Evolutionary conservation across 1,140 invertebrate genomes (phyloP).

Genomic region (Drosophila santomea): DNA sequence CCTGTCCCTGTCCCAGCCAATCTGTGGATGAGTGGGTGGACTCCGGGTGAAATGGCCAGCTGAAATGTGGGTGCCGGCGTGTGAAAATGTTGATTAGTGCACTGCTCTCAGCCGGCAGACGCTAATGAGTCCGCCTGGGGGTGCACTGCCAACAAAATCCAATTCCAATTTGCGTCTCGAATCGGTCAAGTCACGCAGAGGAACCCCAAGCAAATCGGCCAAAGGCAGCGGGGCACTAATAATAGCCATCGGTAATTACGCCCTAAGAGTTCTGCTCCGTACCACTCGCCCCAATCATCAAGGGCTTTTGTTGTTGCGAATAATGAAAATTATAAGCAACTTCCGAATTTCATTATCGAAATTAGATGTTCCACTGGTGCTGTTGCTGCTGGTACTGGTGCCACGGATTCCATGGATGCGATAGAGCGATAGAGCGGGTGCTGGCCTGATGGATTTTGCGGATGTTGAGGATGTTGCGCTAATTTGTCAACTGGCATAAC

Average conservation of each 20-base stretch:
- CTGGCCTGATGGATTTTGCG: conserved; percentile 62
- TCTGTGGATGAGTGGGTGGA: not conserved
- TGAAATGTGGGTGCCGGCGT: conserved; percentile 36
- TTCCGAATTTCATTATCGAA: conserved; percentile 83
- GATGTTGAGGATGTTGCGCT: conserved; percentile 76
- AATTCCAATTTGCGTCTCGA: conserved; percentile 67
- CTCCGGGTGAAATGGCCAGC: not conserved
- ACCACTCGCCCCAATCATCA: conserved; percentile 20
- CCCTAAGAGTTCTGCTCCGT: conserved; percentile 57
- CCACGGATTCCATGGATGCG: no score
- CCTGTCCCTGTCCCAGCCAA: not conserved
- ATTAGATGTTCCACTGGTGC: conserved; percentile 63
- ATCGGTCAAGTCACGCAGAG: conserved; percentile 62
- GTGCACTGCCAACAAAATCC: conserved; percentile 60
- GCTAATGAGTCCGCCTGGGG: conserved; percentile 58
- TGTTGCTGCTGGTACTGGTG: not conserved
- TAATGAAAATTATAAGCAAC: conserved; percentile 77
- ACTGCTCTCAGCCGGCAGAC: conserved; percentile 30
- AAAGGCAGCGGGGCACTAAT: conserved; percentile 55
- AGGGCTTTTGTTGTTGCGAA: conserved; percentile 57
- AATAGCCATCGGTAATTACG: conserved; percentile 71
- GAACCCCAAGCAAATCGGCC: conserved; percentile 5
- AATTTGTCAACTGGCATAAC: conserved; percentile 78
- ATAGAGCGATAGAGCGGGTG: no score
- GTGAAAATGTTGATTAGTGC: conserved; percentile 70